Conservation (phyloP, 2,888 invertebrate genomes). For the Arctia plantaginis region DNA sequence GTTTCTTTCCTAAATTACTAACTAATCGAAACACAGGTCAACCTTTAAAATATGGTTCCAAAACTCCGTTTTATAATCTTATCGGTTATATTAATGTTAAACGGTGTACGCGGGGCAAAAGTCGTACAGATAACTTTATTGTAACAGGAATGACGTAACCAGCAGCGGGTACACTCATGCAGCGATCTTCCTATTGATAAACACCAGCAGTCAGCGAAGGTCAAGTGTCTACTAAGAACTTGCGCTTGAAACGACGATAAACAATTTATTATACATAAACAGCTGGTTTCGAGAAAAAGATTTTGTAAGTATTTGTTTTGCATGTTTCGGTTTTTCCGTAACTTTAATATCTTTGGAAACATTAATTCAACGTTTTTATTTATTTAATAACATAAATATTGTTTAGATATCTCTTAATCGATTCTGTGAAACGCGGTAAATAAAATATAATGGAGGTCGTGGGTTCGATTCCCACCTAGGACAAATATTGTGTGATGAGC, state of each 20-base stretch:
- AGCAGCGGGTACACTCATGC: slow-evolving; percentile 1
- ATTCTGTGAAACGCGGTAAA: background rate
- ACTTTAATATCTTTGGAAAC: background rate
- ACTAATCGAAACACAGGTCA: background rate
- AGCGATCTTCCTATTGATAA: slow-evolving; percentile 32
- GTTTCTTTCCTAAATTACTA: background rate
- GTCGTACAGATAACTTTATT: slow-evolving; percentile 10
- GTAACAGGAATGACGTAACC: slow-evolving; percentile 11
- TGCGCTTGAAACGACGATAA: background rate
- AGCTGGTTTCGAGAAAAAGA: background rate
- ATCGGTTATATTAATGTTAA: background rate
- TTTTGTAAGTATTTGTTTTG: background rate
- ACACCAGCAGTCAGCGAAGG: slow-evolving; percentile 28
- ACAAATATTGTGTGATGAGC: too few species aligned
- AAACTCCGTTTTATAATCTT: background rate
- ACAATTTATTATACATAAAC: background rate
- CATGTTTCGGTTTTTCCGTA: background rate
- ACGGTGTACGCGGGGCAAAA: background rate
- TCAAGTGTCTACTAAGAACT: slow-evolving; percentile 26
- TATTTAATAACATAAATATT: background rate
- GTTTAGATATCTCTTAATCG: background rate
- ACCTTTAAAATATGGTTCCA: background rate
- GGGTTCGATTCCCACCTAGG: too few species aligned
- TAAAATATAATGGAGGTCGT: slow-evolving; percentile 1
- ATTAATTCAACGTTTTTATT: background rate